Percentiles rank a stretch among this genome's conserved stretches.
Evolutionary conservation across 2,888 invertebrate species (phyloP).

Genomic region (Dasypolia templi): DNA sequence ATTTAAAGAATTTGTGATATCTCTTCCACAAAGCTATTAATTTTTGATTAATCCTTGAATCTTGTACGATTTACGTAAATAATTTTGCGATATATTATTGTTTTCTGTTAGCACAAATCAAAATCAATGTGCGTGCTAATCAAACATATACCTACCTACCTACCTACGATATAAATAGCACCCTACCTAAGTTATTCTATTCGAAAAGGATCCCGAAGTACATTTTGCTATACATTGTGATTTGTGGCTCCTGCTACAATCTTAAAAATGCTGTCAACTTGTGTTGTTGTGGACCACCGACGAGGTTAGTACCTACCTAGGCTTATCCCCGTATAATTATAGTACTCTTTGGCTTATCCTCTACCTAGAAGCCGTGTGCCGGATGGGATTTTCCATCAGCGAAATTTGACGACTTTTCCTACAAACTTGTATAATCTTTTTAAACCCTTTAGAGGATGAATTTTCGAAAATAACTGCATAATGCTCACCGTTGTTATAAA

Average conservation of each 20-base stretch:
- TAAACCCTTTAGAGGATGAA: not conserved
- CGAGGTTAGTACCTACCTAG: conserved; percentile 13
- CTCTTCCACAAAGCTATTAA: not conserved
- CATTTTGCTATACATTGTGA: not conserved
- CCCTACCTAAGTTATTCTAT: not conserved
- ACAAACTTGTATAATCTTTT: too few relatives aligned
- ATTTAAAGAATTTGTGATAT: not conserved
- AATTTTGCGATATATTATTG: not conserved
- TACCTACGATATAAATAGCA: not conserved
- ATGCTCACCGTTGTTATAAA: not conserved
- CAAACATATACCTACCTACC: not conserved
- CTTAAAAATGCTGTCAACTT: conserved; percentile 17
- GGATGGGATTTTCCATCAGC: too few relatives aligned
- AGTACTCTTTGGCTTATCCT: too few relatives aligned
- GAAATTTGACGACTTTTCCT: not conserved
- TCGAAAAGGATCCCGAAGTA: not conserved
- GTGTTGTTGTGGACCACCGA: conserved; percentile 32
- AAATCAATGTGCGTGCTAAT: not conserved
- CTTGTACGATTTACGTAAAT: not conserved
- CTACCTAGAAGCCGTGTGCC: not conserved
- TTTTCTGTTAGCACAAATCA: not conserved
- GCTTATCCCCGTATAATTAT: not conserved
- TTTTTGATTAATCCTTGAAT: not conserved
- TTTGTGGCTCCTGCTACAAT: not conserved
- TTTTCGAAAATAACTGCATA: not conserved